Conservation (phyloP, 2,113 vertebrate species). For the Grammomys surdaster region DNA sequence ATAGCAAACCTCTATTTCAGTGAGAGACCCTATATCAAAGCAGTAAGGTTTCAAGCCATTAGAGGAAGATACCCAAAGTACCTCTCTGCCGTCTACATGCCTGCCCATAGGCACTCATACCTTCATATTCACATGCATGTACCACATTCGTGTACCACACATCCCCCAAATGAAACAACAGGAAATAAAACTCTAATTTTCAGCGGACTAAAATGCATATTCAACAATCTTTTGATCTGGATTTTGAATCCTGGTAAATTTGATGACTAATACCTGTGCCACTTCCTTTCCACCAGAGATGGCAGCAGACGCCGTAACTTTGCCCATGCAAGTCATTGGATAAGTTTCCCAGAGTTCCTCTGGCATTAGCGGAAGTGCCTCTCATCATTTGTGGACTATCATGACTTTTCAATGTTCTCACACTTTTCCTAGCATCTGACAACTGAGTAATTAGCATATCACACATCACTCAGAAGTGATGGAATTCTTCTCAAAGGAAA, state of each 20-base stretch:
- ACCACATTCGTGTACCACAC: not conserved
- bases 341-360: not conserved
- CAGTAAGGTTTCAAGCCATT: not conserved
- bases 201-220: not conserved
- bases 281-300: not conserved
- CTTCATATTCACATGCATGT: not conserved
- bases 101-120: too few relatives aligned
- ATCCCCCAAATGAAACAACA: not conserved
- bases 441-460: too few relatives aligned
- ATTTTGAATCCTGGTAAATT: not conserved
- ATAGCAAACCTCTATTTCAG: not conserved
- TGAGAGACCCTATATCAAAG: not conserved
- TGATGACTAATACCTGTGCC: not conserved
- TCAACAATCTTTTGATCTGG: not conserved
- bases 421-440: not conserved
- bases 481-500: not conserved
- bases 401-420: not conserved
- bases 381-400: not conserved
- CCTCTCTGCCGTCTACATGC: not conserved
- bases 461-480: not conserved
- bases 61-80: not conserved
- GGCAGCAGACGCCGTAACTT: not conserved
- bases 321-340: not conserved
- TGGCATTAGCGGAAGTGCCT: not conserved
- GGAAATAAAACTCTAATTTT: not conserved